Evolutionary conservation across 2,797 vertebrate species (phyloP), one percentile per base, ranked within the genome.

Genomic region (Allobates femoralis): DNA sequence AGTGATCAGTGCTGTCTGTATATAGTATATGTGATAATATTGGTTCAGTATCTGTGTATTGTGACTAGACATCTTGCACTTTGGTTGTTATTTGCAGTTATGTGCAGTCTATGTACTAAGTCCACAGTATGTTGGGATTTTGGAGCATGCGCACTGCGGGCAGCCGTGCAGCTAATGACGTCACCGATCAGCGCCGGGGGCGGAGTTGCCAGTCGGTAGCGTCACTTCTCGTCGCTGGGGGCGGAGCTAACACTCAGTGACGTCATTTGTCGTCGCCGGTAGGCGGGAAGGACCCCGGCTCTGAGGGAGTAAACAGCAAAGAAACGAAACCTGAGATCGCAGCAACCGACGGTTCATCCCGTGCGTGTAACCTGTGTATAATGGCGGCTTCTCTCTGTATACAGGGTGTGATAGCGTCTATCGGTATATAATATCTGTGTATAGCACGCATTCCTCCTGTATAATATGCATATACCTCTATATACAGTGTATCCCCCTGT

Each of bases 321-420:
- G 79, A 81, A 66, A 67, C 62, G 79, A 81, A 81, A 81, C 79
- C 41, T 34, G 56, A 66, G 46, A n/a, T 15, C 26, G 62, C 62
- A 16, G n/a, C n/a, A 10, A 23, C 23, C 8, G 79, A 80, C 7
- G 23, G 56, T 41, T 2, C 1, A 10, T 23, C 21, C 18, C n/a
- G 28, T 34, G 58, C n/a, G 50, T 56, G 76, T 23, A 5, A 79
- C n/a, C 79, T 16, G 37, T 14, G 18, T 71, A 21, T 71, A 28
- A 19, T 0, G 10, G 15, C 37, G 21, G 12, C 50, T 37, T 0
- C 69, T n/a, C 28, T 46, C n/a, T 74, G 21, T 41, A n/a, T 74
- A 41, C n/a, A 26, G n/a, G 19, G 74, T 51, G 23, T 14, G 14
- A n/a, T 46, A 1, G 11, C 32, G 1, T 67, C 28, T 67, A 15